Evolutionary conservation across 2,113 vertebrate species (phyloP).

Genomic region (Sturnus vulgaris): DNA sequence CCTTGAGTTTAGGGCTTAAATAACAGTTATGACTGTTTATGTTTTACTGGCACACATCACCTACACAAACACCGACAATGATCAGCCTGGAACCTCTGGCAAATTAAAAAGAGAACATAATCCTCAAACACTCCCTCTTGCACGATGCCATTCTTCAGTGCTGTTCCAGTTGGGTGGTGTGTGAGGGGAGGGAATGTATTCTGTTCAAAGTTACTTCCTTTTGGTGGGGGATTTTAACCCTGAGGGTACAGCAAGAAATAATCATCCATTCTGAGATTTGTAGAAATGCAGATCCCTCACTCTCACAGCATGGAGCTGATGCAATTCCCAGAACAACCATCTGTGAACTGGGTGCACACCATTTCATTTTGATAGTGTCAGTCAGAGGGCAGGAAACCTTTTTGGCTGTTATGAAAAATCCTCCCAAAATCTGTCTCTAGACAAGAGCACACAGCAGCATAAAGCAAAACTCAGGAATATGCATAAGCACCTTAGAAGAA

Average conservation of each 20-base stretch:
- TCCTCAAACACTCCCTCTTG: not conserved
- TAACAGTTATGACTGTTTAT: not conserved
- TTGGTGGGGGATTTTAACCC: not conserved
- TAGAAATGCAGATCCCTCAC: not conserved
- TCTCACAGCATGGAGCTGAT: not conserved
- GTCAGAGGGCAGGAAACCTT: not conserved
- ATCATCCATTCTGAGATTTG: not conserved
- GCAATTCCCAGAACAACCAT: not conserved
- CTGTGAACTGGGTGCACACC: fast-evolving
- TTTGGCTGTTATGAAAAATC: not conserved
- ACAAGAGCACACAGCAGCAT: not conserved
- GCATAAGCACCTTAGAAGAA: fast-evolving
- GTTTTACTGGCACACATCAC: not conserved
- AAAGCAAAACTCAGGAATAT: not conserved
- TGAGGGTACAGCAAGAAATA: not conserved
- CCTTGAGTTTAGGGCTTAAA: not conserved
- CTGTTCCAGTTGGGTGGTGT: not conserved
- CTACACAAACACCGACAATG: not conserved
- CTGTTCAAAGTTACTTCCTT: not conserved
- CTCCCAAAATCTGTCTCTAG: not conserved
- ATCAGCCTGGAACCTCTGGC: not conserved
- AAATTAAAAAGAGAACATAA: not conserved
- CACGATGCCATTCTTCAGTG: not conserved
- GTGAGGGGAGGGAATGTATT: fast-evolving
- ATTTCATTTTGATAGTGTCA: not conserved